Base-by-base conservation (phyloP, 2,888 invertebrate genomes). In the Tenthredo distinguenda region DNA sequence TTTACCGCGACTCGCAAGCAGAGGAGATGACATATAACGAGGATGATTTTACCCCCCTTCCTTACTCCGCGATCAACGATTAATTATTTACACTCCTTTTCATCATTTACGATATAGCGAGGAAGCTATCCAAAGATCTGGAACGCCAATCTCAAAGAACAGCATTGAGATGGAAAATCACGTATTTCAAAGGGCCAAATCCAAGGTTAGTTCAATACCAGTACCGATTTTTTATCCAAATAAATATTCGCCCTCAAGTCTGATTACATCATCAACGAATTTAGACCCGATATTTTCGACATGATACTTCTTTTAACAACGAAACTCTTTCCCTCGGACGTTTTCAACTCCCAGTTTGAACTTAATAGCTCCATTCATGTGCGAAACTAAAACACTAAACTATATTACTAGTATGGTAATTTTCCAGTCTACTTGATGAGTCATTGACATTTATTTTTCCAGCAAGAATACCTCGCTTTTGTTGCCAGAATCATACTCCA, bases 131-230 rank as follows among this genome's bases (percentile, higher is more conserved):
- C 96, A 97, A 88, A 95, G 96, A 83, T 97, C 97, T 40, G 97
- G 97, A 3, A 97, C 97, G 95, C 97, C 97, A 87, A 97, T 97
- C 26, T 95, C 96, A 0, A 96, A 98, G 89, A 98, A 97, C 92
- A 98, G 98, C 89, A 95, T 96, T 86, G 98, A 98, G 91, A 98
- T 99, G 98, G 99, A 99, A 93, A 98, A 96, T 92, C 98, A 98
- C 94, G 98, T 99, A 0, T 99, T 97, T 91, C 96, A 96, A 93
- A 98, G 98, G 93, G 98, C 98, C 0, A 98, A 97, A 92, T 96
- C 96, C 9, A 96, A 97, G 90, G 95, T 95, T 12, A 83, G 47
- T 40, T 77, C 18, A 2, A 2, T 47, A n/a, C 15, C 68, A 21
- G 2, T 3, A 15, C 21, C 65, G 26, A 58, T 62, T 31, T 21